phyloP scores from a whole-genome alignment of 2,113 vertebrate species.

The Pao palembangensis region DNA sequence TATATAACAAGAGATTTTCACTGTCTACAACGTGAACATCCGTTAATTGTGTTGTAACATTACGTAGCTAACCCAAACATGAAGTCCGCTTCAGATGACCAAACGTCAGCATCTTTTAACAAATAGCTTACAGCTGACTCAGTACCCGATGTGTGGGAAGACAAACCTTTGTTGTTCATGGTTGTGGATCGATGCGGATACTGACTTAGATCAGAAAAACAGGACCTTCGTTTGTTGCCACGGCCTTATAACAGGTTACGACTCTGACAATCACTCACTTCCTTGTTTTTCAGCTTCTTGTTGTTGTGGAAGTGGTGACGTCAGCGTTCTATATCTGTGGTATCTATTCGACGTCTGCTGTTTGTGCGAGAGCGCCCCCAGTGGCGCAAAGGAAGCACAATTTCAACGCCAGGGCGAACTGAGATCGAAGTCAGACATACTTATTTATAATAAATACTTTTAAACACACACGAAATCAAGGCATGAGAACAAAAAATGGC shows the following conservation, averaged over 20 bases:
- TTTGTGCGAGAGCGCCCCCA: slow-evolving; percentile 32
- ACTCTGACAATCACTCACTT: slow-evolving; percentile 66
- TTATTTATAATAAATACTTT: not conserved
- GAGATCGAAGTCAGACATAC: not conserved
- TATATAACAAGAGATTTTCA: not conserved
- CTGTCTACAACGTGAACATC: slow-evolving; percentile 6
- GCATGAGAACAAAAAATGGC: too few species aligned
- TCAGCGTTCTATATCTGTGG: slow-evolving; percentile 50
- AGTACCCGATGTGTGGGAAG: not conserved
- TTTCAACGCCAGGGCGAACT: not conserved
- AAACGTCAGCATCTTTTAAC: slow-evolving; percentile 20
- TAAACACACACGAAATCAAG: not conserved
- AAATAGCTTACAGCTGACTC: slow-evolving; percentile 26
- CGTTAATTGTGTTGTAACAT: slow-evolving; percentile 43
- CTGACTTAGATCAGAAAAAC: slow-evolving; percentile 25
- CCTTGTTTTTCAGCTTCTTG: slow-evolving; percentile 78
- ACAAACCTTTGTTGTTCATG: slow-evolving; percentile 81
- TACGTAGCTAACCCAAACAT: slow-evolving; percentile 44
- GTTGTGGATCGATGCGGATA: slow-evolving; percentile 36
- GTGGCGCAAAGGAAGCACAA: not conserved
- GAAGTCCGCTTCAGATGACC: slow-evolving; percentile 35
- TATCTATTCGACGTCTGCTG: slow-evolving; percentile 3
- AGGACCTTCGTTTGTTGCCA: slow-evolving; percentile 46
- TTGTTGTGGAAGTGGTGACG: slow-evolving; percentile 73
- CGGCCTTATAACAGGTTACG: slow-evolving; percentile 58